Percentiles rank a stretch among this genome's conserved stretches.
Evolutionary conservation across 2,113 vertebrate species (phyloP).

Genomic region (Cyprinus carpio): DNA sequence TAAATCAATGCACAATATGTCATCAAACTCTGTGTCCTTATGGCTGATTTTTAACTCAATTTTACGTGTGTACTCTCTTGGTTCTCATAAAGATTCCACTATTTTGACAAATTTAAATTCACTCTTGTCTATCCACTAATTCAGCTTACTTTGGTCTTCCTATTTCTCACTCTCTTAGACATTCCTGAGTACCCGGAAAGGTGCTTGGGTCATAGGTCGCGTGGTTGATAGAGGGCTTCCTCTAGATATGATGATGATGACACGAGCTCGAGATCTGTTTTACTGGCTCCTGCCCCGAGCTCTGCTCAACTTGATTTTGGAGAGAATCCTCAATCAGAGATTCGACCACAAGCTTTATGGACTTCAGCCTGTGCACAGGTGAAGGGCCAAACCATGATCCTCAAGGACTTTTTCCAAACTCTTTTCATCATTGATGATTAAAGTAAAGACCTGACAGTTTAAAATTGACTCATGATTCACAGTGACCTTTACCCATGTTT

Average conservation of each 20-base stretch:
- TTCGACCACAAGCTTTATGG: constrained; percentile 83
- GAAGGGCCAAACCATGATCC: constrained; percentile 1
- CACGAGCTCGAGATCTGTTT: constrained; percentile 69
- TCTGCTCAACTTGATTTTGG: constrained; percentile 65
- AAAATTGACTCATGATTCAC: not conserved
- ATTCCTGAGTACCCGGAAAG: constrained; percentile 87
- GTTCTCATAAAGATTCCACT: not conserved
- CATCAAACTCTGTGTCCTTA: no score
- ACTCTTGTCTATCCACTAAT: not conserved
- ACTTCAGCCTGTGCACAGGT: constrained; percentile 81
- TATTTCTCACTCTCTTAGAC: constrained; percentile 72
- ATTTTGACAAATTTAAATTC: not conserved
- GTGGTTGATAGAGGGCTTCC: constrained; percentile 79
- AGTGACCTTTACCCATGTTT: not conserved
- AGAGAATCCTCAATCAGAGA: constrained; percentile 69
- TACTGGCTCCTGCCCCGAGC: constrained; percentile 66
- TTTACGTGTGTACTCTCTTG: not conserved
- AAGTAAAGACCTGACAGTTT: not conserved
- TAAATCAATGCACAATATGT: constrained; percentile 29
- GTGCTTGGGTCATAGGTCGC: constrained; percentile 83
- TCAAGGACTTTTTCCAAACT: not conserved
- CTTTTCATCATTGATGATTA: not conserved
- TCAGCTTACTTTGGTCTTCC: not conserved
- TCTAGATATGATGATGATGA: constrained; percentile 76
- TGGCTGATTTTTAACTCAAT: no score